Conservation (phyloP, 2,888 invertebrate genomes). For the Caenorhabditis imperialis region DNA sequence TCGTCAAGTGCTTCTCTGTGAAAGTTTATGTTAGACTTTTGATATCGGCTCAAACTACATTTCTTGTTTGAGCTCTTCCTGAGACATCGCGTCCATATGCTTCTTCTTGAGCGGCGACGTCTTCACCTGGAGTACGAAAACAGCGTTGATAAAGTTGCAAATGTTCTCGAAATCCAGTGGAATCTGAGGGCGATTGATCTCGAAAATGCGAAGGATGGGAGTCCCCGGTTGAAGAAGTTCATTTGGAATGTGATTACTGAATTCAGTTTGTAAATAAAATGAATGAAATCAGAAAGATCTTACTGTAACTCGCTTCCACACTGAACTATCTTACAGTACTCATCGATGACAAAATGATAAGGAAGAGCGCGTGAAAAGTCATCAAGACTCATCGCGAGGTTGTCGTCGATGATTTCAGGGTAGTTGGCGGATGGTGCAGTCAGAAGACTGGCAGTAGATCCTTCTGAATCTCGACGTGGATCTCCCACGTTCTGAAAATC, state of each 20-base stretch:
- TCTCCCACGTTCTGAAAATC: conserved; percentile 37
- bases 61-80: conserved; percentile 24
- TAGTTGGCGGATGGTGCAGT: conserved; percentile 8
- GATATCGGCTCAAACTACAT: conserved; percentile 18
- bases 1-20: conserved; percentile 28
- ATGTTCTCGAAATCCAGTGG: conserved; percentile 77
- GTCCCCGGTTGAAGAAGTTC: conserved; percentile 72
- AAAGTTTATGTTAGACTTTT: background rate
- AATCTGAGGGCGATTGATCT: conserved; percentile 74
- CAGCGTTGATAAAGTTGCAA: conserved; percentile 77
- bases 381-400: conserved; percentile 7
- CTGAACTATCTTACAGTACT: conserved; percentile 73
- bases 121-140: conserved; percentile 75
- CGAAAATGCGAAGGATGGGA: conserved; percentile 71
- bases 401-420: conserved; percentile 43
- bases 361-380: conserved; percentile 68
- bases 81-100: conserved; percentile 33
- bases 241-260: conserved; percentile 70
- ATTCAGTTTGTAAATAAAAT: no score
- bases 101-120: conserved; percentile 56
- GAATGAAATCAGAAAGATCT: conserved; percentile 8
- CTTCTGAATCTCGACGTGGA: conserved; percentile 38
- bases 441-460: conserved; percentile 26
- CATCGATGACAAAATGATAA: conserved; percentile 75
- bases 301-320: conserved; percentile 73